Conservation (phyloP, 2,113 vertebrate genomes). For the Epinephelus lanceolatus region DNA sequence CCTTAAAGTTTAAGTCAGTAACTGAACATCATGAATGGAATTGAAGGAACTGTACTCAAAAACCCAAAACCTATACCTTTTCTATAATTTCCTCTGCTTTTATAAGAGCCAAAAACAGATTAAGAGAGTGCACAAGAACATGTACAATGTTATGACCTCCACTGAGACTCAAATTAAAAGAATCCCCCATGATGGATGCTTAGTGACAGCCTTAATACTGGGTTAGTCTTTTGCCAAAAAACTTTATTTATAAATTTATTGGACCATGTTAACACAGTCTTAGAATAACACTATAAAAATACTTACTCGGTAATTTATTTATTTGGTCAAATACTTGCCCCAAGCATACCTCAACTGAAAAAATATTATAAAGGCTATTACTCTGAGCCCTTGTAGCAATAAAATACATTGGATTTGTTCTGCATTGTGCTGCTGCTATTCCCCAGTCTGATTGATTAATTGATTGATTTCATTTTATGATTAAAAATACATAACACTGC, state of each 20-base stretch:
- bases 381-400: background rate
- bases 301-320: background rate
- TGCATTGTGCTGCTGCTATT: slow-evolving; percentile 10
- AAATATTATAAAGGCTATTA: too few relatives aligned
- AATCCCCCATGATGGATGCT: background rate
- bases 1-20: background rate
- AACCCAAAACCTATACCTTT: background rate
- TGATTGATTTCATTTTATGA: too few relatives aligned
- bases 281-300: background rate
- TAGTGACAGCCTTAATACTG: background rate
- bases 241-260: background rate
- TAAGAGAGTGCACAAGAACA: background rate
- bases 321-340: background rate
- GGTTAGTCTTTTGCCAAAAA: background rate
- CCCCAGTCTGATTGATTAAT: slow-evolving; percentile 12
- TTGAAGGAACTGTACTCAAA: background rate
- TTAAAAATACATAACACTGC: too few relatives aligned
- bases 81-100: background rate
- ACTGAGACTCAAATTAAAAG: background rate
- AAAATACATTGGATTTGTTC: background rate
- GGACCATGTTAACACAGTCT: background rate
- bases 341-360: background rate
- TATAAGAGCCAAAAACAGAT: background rate
- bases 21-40: background rate
- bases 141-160: background rate